phyloP scores from a whole-genome alignment of 2,888 invertebrate species.

The Platerodrilus igneus region DNA sequence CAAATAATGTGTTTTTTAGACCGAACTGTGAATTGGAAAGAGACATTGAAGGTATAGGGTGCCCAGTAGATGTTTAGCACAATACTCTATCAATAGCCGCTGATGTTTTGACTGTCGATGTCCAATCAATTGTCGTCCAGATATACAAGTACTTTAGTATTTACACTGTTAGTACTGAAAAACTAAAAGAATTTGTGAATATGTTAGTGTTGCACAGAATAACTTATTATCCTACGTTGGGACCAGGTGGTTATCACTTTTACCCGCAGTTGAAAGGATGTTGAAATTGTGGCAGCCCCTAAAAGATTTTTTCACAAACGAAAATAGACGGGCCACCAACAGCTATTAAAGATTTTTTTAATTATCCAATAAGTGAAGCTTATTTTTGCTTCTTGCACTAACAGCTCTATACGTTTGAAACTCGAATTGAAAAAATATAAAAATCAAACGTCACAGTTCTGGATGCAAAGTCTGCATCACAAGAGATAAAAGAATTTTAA shows the following conservation, averaged over 20 bases:
- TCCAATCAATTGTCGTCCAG: constrained; percentile 4
- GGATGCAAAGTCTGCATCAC: too few species aligned
- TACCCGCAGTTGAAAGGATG: too few species aligned
- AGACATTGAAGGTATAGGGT: constrained; percentile 17
- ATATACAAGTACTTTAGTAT: constrained; percentile 5
- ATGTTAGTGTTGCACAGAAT: constrained; percentile 11
- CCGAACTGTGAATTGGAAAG: not conserved
- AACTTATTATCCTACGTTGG: constrained; percentile 10
- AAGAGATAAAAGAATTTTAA: too few species aligned
- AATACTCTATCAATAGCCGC: constrained; percentile 5
- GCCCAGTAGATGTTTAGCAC: constrained; percentile 14
- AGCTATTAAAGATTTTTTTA: too few species aligned
- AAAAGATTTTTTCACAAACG: too few species aligned
- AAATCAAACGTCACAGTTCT: too few species aligned
- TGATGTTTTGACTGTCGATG: constrained; percentile 7
- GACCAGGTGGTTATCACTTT: constrained; percentile 15
- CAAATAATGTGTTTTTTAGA: not conserved
- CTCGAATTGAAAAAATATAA: too few species aligned
- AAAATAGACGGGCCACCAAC: too few species aligned
- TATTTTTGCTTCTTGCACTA: too few species aligned
- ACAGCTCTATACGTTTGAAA: too few species aligned
- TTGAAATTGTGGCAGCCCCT: too few species aligned
- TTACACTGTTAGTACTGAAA: constrained; percentile 7
- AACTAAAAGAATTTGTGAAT: constrained; percentile 8
- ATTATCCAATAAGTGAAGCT: constrained; percentile 13